Conservation (phyloP, 2,888 invertebrate species). For the Macrophya alboannulata region DNA sequence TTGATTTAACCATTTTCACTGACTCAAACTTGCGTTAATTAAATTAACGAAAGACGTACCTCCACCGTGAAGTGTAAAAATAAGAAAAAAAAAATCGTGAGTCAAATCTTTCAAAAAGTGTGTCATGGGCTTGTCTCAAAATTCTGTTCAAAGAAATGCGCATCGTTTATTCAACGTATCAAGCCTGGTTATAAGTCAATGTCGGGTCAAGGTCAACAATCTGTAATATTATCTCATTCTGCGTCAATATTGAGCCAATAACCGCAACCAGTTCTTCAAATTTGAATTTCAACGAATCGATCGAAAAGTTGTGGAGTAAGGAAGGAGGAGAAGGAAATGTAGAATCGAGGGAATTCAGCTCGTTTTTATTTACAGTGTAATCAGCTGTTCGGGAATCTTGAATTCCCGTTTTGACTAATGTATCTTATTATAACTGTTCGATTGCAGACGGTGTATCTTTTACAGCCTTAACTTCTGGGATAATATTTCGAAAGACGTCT, state of each 20-base stretch:
- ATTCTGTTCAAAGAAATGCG: neutral
- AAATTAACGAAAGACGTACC: neutral
- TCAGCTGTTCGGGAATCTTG: neutral
- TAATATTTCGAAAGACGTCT: neutral
- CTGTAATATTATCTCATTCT: conserved; percentile 57
- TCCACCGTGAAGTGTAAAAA: neutral
- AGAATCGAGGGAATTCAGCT: neutral
- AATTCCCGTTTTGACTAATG: neutral
- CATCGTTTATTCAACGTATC: neutral
- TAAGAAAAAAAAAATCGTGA: neutral
- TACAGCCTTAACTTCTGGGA: neutral
- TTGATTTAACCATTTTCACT: neutral
- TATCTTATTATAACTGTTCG: neutral
- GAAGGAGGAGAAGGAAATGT: neutral
- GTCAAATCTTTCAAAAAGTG: conserved; percentile 1
- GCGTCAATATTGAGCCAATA: neutral
- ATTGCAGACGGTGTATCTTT: neutral
- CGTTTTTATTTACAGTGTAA: neutral
- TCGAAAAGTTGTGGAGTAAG: neutral
- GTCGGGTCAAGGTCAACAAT: conserved; percentile 60
- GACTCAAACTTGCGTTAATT: neutral
- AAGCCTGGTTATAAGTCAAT: conserved; percentile 46
- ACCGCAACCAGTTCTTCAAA: neutral
- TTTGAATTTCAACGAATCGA: neutral
- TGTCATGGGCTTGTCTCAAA: conserved; percentile 38